Evolutionary conservation across 2,888 invertebrate genomes (phyloP).

Genomic region (Dryomyza anilis): DNA sequence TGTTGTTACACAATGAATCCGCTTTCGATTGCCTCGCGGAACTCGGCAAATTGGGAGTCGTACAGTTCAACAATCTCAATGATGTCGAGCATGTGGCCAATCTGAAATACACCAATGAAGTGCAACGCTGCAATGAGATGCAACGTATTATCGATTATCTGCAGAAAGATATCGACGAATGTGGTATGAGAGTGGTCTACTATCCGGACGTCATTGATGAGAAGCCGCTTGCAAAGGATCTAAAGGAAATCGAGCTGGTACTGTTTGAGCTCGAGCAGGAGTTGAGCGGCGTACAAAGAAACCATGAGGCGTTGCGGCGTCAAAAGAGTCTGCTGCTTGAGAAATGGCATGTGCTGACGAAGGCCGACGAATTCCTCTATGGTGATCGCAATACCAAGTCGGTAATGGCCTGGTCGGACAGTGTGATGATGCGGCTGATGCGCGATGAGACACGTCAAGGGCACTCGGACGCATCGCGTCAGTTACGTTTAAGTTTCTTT

Average conservation of each 20-base stretch:
- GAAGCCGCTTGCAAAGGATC: slow-evolving; percentile 37
- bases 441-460: slow-evolving; percentile 42
- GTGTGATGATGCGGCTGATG: slow-evolving; percentile 37
- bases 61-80: slow-evolving; percentile 42
- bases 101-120: slow-evolving; percentile 38
- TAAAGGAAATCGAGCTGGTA: slow-evolving; percentile 37
- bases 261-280: slow-evolving; percentile 40
- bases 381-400: slow-evolving; percentile 32
- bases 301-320: slow-evolving; percentile 34
- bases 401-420: slow-evolving; percentile 44
- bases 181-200: slow-evolving; percentile 20
- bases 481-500: slow-evolving; percentile 72
- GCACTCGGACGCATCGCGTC: background rate
- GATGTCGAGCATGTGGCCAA: slow-evolving; percentile 40
- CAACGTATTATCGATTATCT: slow-evolving; percentile 41
- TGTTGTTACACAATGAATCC: slow-evolving; percentile 45
- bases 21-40: slow-evolving; percentile 47
- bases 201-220: slow-evolving; percentile 34
- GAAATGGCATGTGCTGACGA: slow-evolving; percentile 40
- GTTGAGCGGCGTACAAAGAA: slow-evolving; percentile 38
- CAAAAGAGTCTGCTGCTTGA: slow-evolving; percentile 41
- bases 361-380: slow-evolving; percentile 42
- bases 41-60: slow-evolving; percentile 42
- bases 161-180: slow-evolving; percentile 36
- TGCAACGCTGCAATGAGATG: slow-evolving; percentile 45